Conservation (phyloP, 2,113 vertebrate genomes). For the Myiopsitta monachus region DNA sequence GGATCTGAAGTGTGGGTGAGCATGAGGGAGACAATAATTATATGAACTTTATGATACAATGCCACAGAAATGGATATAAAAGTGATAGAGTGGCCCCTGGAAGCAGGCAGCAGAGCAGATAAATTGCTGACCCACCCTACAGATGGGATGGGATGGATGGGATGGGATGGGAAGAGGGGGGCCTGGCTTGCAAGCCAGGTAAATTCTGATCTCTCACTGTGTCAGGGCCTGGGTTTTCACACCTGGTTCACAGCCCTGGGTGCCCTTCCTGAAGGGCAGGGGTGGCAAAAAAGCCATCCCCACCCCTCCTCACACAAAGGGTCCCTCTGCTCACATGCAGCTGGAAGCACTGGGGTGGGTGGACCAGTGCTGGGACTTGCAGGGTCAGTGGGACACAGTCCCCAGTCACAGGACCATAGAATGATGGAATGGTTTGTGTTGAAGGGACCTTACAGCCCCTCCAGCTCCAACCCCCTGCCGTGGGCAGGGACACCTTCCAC, state of each 20-base stretch:
- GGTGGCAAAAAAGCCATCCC: background rate
- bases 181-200: background rate
- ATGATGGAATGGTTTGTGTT: background rate
- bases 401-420: background rate
- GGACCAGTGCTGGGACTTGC: fast-evolving
- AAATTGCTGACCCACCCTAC: background rate
- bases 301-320: background rate
- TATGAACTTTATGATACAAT: background rate
- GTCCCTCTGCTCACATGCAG: background rate
- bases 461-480: background rate
- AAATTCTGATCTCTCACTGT: background rate
- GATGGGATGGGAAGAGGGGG: background rate
- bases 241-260: fast-evolving
- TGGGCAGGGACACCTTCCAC: background rate
- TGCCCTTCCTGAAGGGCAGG: background rate
- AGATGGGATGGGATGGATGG: background rate
- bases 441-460: background rate
- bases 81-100: background rate
- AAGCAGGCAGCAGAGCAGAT: background rate
- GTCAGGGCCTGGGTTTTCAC: background rate
- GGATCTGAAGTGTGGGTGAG: background rate
- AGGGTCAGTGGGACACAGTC: background rate
- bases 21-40: background rate
- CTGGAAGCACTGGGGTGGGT: background rate
- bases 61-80: background rate